Base-by-base conservation (phyloP, 2,797 vertebrate genomes). In the Peromyscus aztecus region DNA sequence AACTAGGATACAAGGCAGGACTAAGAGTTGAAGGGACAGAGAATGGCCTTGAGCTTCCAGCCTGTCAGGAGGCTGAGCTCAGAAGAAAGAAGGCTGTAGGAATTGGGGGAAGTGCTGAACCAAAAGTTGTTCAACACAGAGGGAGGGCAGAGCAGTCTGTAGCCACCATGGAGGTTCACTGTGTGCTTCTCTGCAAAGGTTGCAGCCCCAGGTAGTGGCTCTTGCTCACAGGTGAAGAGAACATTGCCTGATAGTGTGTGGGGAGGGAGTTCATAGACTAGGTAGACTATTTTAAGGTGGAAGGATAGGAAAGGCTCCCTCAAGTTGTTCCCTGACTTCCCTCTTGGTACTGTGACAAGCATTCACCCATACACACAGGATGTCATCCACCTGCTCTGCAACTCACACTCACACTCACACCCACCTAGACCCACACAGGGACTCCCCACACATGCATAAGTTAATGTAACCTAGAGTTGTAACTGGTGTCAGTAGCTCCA, bases 401-500 rank as follows among this genome's bases (percentile, higher is more conserved):
- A n/a, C n/a, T n/a, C 55, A 84, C 81, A 17, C 16, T 55, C 55
- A 40, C n/a, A 16, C n/a, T 3, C 14, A 10, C 1, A 40, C 1
- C 1, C 23, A 59, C 9, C 12, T 24, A 12, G 14, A 29, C 2
- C 2, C 31, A 40, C 19, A 23, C 40, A 17, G 10, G 1, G 9
- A 46, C 16, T 6, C 40, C 9, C 37, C 6, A 7, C 24, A 83
- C 61, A 27, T 84, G 29, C 40, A 9, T 23, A 67, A 67, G 6
- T 34, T 34, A 65, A 14, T 78, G 16, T 34, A 9, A 78, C 29
- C 82, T n/a, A 29, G 43, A 49, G 17, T 34, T 67, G 46, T n/a
- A 67, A 21, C 29, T 63, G 46, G 17, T 34, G 61, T 49, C 61
- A 34, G 29, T 49, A 34, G 10, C 19, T 46, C 43, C 17, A 8